A percentile compares a stretch with the other conserved stretches of the same genome.
Evolutionary conservation across 2,797 vertebrate species (phyloP).

Genomic region (Enteromius argenteus): DNA sequence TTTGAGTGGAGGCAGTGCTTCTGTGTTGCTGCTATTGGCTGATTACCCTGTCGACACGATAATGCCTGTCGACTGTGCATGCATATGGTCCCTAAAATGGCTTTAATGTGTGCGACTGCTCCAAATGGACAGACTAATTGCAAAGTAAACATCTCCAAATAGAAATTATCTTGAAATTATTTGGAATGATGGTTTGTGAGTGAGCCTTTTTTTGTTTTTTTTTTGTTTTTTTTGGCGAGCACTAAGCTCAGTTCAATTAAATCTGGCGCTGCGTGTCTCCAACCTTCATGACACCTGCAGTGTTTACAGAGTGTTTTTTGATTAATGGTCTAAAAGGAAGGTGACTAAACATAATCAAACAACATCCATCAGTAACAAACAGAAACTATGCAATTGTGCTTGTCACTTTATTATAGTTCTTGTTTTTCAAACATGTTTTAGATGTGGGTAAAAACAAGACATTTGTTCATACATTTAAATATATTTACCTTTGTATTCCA

Average conservation of each 20-base stretch:
- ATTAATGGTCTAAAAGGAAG: not conserved
- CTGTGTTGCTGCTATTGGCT: not conserved
- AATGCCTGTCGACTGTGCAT: not conserved
- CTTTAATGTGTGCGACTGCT: not conserved
- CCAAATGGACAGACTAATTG: not conserved
- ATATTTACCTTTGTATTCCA: not conserved
- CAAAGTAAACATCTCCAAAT: conserved; percentile 2
- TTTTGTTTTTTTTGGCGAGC: not conserved
- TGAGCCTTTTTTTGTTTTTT: not conserved
- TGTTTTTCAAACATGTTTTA: not conserved
- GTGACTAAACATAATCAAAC: not conserved
- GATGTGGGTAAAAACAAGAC: not conserved
- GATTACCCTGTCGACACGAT: not conserved
- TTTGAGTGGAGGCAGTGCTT: not conserved
- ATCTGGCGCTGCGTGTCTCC: not conserved
- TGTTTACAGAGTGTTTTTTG: conserved; percentile 4
- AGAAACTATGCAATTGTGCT: not conserved
- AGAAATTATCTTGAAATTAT: not conserved
- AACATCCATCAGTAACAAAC: not conserved
- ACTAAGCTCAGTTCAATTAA: conserved; percentile 24
- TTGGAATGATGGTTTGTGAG: not conserved
- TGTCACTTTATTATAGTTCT: not conserved
- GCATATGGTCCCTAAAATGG: not conserved
- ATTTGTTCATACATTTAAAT: not conserved
- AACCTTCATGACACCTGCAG: conserved; percentile 7